Evolutionary conservation across 2,888 invertebrate species (phyloP), one percentile per base, ranked within the genome.

Genomic region (Agonopterix alstromeriana): DNA sequence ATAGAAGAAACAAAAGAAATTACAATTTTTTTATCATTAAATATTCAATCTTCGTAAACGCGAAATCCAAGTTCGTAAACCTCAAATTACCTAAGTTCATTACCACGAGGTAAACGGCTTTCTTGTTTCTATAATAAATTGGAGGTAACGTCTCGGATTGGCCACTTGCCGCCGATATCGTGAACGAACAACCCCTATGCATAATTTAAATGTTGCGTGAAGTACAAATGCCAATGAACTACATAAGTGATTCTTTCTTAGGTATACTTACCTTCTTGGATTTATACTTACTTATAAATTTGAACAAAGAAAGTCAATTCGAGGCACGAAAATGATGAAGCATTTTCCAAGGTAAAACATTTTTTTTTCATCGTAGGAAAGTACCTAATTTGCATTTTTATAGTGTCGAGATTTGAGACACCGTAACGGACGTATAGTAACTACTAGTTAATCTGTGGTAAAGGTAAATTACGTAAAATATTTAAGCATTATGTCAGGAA

Each of bases 191-290:
- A 54, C 58, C 54, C 54, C 54, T 52, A 55, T 66, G 60, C 58
- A 67, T 68, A 65, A 38, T 53, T 63, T 72, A 70, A 76, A 60
- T 27, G 45, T 76, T 67, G 71, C 74, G 74, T 77, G 73, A 53
- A 58, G 53, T 54, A 49, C 46, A 59, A 72, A 76, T 72, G 77
- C 63, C 76, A 71, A 61, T 67, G 74, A 77, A 71, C 79, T 61
- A 49, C 11, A 10, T 11, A n/a, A 12, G 42, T 42, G 42, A 42
- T 10, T 42, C 12, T 42, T 10, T 42, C 12, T 42, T 42, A 42
- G 42, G 42, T 38, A 27, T 17, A 17, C 17, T 17, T 17, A 17
- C 17, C 17, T 17, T 17, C 17, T 17, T 36, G 36, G 36, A 36
- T 36, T 36, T 9, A n/a, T 10, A 36, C n/a, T 10, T n/a, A n/a